phyloP scores from a whole-genome alignment of 2,797 vertebrate species.

The Parotocinclus haroldoi region DNA sequence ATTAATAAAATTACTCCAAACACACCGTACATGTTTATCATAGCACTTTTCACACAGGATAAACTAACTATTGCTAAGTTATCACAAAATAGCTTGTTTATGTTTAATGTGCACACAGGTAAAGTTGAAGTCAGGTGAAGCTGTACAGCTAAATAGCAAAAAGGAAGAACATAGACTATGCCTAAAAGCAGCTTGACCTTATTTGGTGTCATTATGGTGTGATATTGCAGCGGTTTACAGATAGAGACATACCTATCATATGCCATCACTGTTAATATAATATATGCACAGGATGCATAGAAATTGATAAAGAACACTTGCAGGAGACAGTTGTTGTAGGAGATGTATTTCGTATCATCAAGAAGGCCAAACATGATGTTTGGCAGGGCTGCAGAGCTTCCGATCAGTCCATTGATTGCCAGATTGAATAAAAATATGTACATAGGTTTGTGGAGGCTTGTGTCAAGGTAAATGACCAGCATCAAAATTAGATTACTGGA shows the following conservation, averaged over 20 bases:
- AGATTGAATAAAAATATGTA: slow-evolving; percentile 58
- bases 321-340: slow-evolving; percentile 46
- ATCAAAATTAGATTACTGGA: slow-evolving; percentile 50
- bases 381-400: slow-evolving; percentile 51
- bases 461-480: slow-evolving; percentile 51
- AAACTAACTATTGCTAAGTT: slow-evolving; percentile 52
- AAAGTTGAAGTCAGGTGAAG: slow-evolving; percentile 50
- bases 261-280: slow-evolving; percentile 60
- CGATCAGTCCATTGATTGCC: slow-evolving; percentile 54
- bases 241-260: slow-evolving; percentile 63
- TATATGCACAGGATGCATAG: slow-evolving; percentile 52
- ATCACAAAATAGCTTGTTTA: slow-evolving; percentile 59
- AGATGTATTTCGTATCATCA: slow-evolving; percentile 32
- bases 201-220: slow-evolving; percentile 55
- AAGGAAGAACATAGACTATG: slow-evolving; percentile 42
- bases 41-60: slow-evolving; percentile 42
- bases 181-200: slow-evolving; percentile 48
- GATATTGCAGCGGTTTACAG: slow-evolving; percentile 62
- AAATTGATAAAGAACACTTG: slow-evolving; percentile 57
- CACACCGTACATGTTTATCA: slow-evolving; percentile 47
- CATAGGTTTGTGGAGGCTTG: slow-evolving; percentile 57
- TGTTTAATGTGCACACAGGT: slow-evolving; percentile 45
- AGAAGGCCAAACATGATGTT: slow-evolving; percentile 54
- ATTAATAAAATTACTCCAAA: slow-evolving; percentile 35
- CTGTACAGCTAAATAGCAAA: slow-evolving; percentile 39